These are phyloP conservation scores for Cryptocephalus moraei DNA, from an alignment of 2,888 invertebrate species.

Conservation along the genomic window DNA sequence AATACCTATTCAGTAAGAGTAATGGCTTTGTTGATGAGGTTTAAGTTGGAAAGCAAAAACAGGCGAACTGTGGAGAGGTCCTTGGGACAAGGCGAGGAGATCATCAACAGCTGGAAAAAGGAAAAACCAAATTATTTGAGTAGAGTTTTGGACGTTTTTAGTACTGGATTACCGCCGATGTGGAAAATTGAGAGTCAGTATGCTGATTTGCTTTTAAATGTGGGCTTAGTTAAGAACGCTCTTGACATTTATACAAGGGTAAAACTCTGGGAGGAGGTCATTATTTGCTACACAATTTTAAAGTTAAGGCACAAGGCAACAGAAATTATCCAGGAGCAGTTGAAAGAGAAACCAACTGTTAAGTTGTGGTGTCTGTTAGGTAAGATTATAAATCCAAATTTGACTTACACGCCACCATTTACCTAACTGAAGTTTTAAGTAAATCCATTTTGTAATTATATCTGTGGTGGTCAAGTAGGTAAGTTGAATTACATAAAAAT, in stretches of 20 bases:
- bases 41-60: conserved; percentile 64
- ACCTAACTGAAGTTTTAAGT: no score
- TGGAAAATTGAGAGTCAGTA: conserved; percentile 71
- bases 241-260: conserved; percentile 66
- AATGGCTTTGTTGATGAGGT: conserved; percentile 59
- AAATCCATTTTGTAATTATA: no score
- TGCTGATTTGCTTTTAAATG: conserved; percentile 65
- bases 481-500: no score
- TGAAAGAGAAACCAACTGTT: conserved; percentile 68
- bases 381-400: conserved; percentile 13
- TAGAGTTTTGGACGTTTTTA: conserved; percentile 55
- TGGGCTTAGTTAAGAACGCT: conserved; percentile 79
- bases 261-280: conserved; percentile 85
- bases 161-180: conserved; percentile 57
- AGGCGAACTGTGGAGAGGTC: conserved; percentile 80
- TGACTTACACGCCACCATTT: neutral
- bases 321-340: conserved; percentile 72
- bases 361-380: conserved; percentile 79
- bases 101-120: conserved; percentile 49
- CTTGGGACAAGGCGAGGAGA: conserved; percentile 74
- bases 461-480: no score
- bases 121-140: conserved; percentile 36
- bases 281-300: conserved; percentile 79
- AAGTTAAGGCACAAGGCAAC: conserved; percentile 85
- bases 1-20: conserved; percentile 70